These are phyloP conservation scores for Cataglyphis altisquamis DNA, from an alignment of 2,888 invertebrate genomes.

Conservation along the genomic window DNA sequence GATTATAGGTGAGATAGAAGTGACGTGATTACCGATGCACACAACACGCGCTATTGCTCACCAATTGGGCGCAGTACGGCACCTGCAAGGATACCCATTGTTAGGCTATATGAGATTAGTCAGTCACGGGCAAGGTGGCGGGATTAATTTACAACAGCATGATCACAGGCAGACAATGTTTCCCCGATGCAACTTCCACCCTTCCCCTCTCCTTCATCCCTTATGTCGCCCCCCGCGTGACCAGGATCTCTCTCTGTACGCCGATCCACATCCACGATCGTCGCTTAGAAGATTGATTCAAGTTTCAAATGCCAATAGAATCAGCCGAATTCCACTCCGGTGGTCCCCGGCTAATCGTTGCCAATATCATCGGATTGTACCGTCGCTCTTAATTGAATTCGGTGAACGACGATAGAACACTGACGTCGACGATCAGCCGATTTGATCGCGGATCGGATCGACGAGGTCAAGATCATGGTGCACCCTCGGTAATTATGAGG, in stretches of 20 bases:
- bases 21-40: slow-evolving; percentile 97
- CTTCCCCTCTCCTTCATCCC: slow-evolving; percentile 11
- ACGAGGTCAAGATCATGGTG: slow-evolving; percentile 68
- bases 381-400: slow-evolving; percentile 14
- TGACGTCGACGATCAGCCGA: slow-evolving; percentile 64
- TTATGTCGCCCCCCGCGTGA: slow-evolving; percentile 26
- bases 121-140: slow-evolving; percentile 76
- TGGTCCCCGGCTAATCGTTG: slow-evolving; percentile 21
- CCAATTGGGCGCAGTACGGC: slow-evolving; percentile 97
- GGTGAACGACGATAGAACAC: slow-evolving; percentile 2
- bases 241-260: slow-evolving; percentile 28
- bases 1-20: slow-evolving; percentile 89
- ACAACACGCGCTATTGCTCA: slow-evolving; percentile 98
- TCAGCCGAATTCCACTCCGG: slow-evolving; percentile 28
- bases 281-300: slow-evolving; percentile 19
- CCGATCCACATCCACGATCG: slow-evolving; percentile 38
- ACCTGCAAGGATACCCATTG: slow-evolving; percentile 90
- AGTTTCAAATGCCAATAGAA: slow-evolving; percentile 19
- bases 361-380: slow-evolving; percentile 20
- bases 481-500: slow-evolving; percentile 58
- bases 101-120: slow-evolving; percentile 84
- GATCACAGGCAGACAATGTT: slow-evolving; percentile 54
- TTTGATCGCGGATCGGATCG: slow-evolving; percentile 68
- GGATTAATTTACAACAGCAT: slow-evolving; percentile 76
- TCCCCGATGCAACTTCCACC: background rate